A percentile compares a stretch with the other conserved stretches of the same genome.
Conservation (phyloP, 35 echinoderm and acorn worm species). For the Apostichopus californicus region DNA sequence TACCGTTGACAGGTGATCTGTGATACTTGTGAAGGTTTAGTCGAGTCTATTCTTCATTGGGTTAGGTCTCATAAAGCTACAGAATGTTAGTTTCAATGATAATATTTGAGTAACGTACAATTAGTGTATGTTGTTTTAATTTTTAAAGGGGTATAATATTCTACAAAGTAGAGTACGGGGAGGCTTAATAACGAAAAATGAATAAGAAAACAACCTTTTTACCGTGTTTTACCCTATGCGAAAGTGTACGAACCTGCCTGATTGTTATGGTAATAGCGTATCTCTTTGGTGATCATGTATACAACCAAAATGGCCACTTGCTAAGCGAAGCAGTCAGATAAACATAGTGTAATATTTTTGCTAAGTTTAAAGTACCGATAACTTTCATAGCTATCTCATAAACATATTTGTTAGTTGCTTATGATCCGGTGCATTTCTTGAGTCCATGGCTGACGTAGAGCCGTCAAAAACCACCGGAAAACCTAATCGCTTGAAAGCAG, state of each 20-base stretch:
- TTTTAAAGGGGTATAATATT: too few relatives aligned
- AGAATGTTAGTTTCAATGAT: too few relatives aligned
- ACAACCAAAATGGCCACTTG: constrained; percentile 59
- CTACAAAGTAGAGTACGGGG: too few relatives aligned
- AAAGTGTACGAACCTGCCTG: not conserved
- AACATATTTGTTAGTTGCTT: not conserved
- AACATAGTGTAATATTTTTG: constrained; percentile 15
- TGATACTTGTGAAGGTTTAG: not conserved
- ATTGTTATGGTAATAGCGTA: constrained; percentile 37
- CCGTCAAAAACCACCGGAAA: constrained; percentile 44
- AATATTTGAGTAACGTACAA: too few relatives aligned
- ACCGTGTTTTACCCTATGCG: too few relatives aligned
- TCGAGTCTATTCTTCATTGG: not conserved
- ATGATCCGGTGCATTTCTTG: not conserved
- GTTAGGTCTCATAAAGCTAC: too few relatives aligned
- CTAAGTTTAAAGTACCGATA: not conserved
- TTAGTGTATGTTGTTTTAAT: too few relatives aligned
- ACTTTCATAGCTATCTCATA: not conserved
- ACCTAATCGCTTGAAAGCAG: constrained; percentile 67
- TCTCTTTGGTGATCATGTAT: constrained; percentile 70
- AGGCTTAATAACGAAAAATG: too few relatives aligned
- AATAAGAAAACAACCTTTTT: too few relatives aligned
- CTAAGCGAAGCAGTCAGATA: not conserved
- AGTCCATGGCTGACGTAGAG: constrained; percentile 60
- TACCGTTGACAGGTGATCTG: not conserved